Evolutionary conservation across 2,797 vertebrate species (phyloP).

Genomic region (Toxotes lorentzi): DNA sequence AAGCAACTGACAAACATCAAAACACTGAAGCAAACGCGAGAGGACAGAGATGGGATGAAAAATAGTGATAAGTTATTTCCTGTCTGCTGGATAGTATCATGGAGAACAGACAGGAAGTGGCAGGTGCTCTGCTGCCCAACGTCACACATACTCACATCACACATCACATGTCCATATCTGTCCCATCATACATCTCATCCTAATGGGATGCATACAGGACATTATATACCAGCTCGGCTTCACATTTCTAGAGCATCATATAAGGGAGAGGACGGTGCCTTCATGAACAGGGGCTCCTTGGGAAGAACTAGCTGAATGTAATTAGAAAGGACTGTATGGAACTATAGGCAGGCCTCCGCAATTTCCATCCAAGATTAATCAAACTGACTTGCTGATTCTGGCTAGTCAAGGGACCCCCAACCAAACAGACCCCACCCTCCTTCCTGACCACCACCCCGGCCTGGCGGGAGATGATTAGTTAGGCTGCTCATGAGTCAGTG

Average conservation of each 20-base stretch:
- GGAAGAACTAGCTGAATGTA: conserved; percentile 22
- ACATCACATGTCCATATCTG: conserved; percentile 4
- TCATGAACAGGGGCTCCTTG: neutral
- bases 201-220: conserved; percentile 5
- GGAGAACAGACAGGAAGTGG: conserved; percentile 55
- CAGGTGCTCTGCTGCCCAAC: conserved; percentile 8
- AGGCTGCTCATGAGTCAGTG: conserved; percentile 5
- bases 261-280: neutral
- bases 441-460: neutral
- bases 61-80: conserved; percentile 71
- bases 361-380: conserved; percentile 58
- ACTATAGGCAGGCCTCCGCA: conserved; percentile 45
- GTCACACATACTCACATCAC: conserved; percentile 29
- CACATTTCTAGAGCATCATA: neutral
- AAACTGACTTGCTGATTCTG: conserved; percentile 45
- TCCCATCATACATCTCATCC: conserved; percentile 11
- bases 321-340: conserved; percentile 48
- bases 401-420: conserved; percentile 8
- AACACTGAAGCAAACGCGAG: conserved; percentile 15
- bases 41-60: conserved; percentile 36
- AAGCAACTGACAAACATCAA: neutral
- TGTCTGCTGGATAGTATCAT: conserved; percentile 65
- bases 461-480: conserved; percentile 8
- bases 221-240: neutral
- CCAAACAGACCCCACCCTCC: conserved; percentile 1